phyloP scores from a whole-genome alignment of 1,140 invertebrate species.

The Cherax destructor region DNA sequence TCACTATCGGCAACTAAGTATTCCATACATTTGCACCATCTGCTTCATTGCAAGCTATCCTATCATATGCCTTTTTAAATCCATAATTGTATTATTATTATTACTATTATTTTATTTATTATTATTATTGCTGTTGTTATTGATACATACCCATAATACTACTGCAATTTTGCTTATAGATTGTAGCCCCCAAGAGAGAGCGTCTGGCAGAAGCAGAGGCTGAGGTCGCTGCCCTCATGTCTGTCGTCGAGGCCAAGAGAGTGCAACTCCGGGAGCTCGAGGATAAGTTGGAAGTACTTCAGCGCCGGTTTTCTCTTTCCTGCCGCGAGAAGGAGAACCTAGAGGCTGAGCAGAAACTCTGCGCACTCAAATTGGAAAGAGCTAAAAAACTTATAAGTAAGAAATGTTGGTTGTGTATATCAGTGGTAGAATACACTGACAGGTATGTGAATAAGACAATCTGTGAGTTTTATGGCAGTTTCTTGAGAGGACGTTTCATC shows the following conservation, averaged over 20 bases:
- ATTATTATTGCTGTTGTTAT: too few relatives aligned
- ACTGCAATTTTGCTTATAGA: conserved; percentile 78
- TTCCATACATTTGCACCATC: too few relatives aligned
- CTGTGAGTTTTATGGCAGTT: too few relatives aligned
- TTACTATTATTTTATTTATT: too few relatives aligned
- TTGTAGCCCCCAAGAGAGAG: conserved; percentile 94
- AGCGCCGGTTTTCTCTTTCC: conserved; percentile 96
- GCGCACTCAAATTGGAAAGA: conserved; percentile 92
- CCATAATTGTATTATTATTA: too few relatives aligned
- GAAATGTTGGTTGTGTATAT: not conserved
- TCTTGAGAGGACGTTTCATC: too few relatives aligned
- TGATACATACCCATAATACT: too few relatives aligned
- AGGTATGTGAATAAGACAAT: too few relatives aligned
- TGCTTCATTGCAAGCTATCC: too few relatives aligned
- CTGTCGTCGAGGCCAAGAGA: conserved; percentile 90
- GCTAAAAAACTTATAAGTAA: conserved; percentile 84
- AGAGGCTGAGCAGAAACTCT: conserved; percentile 94
- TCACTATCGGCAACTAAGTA: too few relatives aligned
- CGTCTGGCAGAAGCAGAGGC: conserved; percentile 86
- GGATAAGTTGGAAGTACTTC: conserved; percentile 93
- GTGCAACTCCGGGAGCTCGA: conserved; percentile 75
- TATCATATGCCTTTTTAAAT: too few relatives aligned
- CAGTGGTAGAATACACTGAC: too few relatives aligned
- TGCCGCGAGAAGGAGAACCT: conserved; percentile 96
- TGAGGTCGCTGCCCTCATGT: conserved; percentile 90